These are phyloP conservation scores for Hemitrygon akajei DNA, from an alignment of 2,797 vertebrate genomes.

Conservation along the genomic window DNA sequence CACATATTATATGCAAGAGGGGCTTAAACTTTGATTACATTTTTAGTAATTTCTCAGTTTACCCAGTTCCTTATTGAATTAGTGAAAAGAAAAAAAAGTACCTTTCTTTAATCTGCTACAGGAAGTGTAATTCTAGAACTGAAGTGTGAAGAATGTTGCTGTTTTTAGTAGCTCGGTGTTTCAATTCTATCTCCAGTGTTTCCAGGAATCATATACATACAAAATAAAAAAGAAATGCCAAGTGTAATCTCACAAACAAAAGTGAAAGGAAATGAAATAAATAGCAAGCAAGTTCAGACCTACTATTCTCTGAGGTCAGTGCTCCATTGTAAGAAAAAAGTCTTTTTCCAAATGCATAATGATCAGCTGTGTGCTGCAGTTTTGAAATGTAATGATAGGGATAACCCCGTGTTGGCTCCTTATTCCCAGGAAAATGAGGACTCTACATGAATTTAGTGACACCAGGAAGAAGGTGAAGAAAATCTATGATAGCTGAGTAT, in stretches of 20 bases:
- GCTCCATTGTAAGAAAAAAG: not conserved
- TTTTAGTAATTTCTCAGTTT: not conserved
- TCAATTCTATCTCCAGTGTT: not conserved
- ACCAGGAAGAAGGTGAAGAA: not conserved
- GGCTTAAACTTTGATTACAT: not conserved
- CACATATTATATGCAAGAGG: not conserved
- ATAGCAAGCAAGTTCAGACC: not conserved
- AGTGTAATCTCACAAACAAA: not conserved
- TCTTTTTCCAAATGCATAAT: not conserved
- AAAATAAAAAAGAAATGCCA: not conserved
- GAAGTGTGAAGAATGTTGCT: not conserved
- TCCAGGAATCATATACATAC: not conserved
- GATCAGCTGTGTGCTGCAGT: not conserved
- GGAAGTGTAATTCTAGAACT: not conserved
- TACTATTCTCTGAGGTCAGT: not conserved
- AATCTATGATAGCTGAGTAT: not conserved
- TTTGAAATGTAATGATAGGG: not conserved
- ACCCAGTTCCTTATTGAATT: not conserved
- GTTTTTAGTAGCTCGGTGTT: not conserved
- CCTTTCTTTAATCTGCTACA: not conserved
- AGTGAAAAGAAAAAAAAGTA: not conserved
- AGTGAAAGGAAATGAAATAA: not conserved
- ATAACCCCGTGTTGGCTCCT: not conserved
- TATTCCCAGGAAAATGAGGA: not conserved
- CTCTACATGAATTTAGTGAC: not conserved